Percentiles rank a stretch among this genome's conserved stretches.
Evolutionary conservation across 2,797 vertebrate species (phyloP).

Genomic region (Synaphobranchus kaupii): DNA sequence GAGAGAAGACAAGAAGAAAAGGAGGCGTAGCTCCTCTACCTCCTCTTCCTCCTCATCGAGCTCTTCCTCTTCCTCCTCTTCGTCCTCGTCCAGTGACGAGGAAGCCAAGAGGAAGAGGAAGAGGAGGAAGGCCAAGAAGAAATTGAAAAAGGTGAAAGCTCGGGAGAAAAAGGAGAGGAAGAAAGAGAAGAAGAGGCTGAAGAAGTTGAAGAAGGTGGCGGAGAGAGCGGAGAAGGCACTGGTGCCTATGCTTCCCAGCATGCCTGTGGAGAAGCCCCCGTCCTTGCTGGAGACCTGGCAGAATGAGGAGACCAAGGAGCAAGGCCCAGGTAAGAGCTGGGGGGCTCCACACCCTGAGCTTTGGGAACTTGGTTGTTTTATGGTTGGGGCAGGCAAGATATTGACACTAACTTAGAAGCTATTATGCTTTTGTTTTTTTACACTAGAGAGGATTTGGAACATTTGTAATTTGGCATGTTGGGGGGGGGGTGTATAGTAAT

Average conservation of each 20-base stretch:
- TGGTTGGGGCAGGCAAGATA: background rate
- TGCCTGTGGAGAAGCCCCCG: conserved; percentile 48
- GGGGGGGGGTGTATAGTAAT: background rate
- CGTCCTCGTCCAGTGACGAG: conserved; percentile 73
- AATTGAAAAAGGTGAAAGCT: conserved; percentile 63
- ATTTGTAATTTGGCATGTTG: background rate
- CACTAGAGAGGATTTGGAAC: background rate
- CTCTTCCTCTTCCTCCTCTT: conserved; percentile 68
- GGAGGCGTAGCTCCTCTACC: conserved; percentile 66
- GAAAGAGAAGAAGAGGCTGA: conserved; percentile 66
- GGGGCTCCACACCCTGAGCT: background rate
- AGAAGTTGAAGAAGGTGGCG: conserved; percentile 65
- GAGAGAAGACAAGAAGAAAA: conserved; percentile 71
- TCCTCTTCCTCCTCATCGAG: conserved; percentile 67
- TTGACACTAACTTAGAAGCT: background rate
- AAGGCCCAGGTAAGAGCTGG: conserved; percentile 78
- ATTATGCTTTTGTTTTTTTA: background rate
- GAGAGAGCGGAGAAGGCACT: conserved; percentile 51
- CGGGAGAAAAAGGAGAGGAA: conserved; percentile 66
- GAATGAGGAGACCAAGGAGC: conserved; percentile 72
- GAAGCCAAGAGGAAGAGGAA: conserved; percentile 71
- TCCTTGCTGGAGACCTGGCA: conserved; percentile 85
- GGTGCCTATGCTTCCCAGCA: conserved; percentile 4
- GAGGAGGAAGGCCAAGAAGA: conserved; percentile 73
- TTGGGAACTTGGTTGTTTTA: background rate